Evolutionary conservation across 2,113 vertebrate species (phyloP).

Genomic region (Atlantisia rogersi): DNA sequence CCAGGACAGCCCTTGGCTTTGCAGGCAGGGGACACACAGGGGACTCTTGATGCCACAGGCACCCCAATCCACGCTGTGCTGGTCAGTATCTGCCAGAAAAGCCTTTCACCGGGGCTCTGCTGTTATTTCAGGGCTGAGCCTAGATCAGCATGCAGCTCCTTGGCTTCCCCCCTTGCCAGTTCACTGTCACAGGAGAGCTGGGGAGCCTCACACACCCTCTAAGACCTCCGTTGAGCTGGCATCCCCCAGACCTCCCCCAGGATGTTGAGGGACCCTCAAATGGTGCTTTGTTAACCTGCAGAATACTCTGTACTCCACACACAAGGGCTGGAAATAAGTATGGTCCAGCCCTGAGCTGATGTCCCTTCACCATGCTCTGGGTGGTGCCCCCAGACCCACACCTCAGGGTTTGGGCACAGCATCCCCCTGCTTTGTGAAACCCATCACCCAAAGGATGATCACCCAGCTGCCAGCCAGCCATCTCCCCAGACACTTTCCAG

Average conservation of each 20-base stretch:
- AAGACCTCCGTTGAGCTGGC: not conserved
- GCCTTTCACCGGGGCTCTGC: not conserved
- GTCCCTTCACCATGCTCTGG: not conserved
- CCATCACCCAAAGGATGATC: not conserved
- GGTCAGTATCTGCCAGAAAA: not conserved
- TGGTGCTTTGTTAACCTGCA: not conserved
- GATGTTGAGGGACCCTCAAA: no score
- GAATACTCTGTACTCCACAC: not conserved
- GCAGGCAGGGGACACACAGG: no score
- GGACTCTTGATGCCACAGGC: not conserved
- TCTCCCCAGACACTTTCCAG: not conserved
- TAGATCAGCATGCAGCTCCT: not conserved
- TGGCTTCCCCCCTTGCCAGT: no score
- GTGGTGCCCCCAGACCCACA: not conserved
- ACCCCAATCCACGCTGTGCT: accelerated
- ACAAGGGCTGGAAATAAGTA: not conserved
- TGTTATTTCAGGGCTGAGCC: not conserved
- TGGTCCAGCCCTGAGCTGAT: no score
- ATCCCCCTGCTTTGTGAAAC: not conserved
- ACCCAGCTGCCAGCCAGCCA: not conserved
- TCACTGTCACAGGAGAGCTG: accelerated
- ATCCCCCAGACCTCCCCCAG: not conserved
- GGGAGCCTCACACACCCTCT: not conserved
- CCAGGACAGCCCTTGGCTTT: not conserved
- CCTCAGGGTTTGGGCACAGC: not conserved